Base-by-base conservation (phyloP, 2,888 invertebrate genomes). In the Watsonalla cultraria region DNA sequence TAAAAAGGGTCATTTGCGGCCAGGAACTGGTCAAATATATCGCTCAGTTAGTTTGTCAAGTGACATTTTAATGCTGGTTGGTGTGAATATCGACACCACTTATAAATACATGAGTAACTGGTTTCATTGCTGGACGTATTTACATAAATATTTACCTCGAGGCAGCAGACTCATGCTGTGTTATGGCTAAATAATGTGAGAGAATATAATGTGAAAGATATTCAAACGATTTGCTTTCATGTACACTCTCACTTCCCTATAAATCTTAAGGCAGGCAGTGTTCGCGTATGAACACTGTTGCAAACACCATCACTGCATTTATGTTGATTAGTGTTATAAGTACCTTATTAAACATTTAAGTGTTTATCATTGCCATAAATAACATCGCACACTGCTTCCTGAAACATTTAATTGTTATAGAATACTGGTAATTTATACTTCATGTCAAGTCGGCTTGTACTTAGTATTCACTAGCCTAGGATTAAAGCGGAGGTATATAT, bases 161-260 rank as follows among this genome's bases (percentile, higher is more conserved):
- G 11, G 11, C 42, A 42, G 11, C 11, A 42, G 42, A 11, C 42
- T 42, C 42, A 42, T 11, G 42, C 42, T 14, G 37, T 14, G 9
- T 46, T 46, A 46, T 51, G 46, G 46, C 15, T 15, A 51, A 51
- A 46, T 51, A 51, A 46, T 51, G 15, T 42, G 42, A 42, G 42
- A 42, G 8, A 42, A 8, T 42, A 37, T 37, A 5, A 37, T 37
- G 37, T 37, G 42, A 54, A 62, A 60, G 58, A 67, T 65, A 60
- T 59, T 62, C 62, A 52, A 68, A 68, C 62, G 60, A 71, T 76
- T 66, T 65, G 67, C 66, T 61, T 65, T 71, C 69, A 73, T 65
- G 65, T 65, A 64, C 60, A 70, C 77, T 74, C 74, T 75, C 71
- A 71, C 70, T 71, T 64, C 62, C 62, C 66, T 62, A 60, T 58